These are phyloP conservation scores for Arenaria interpres DNA, from an alignment of 2,113 vertebrate species.

Conservation along the genomic window DNA sequence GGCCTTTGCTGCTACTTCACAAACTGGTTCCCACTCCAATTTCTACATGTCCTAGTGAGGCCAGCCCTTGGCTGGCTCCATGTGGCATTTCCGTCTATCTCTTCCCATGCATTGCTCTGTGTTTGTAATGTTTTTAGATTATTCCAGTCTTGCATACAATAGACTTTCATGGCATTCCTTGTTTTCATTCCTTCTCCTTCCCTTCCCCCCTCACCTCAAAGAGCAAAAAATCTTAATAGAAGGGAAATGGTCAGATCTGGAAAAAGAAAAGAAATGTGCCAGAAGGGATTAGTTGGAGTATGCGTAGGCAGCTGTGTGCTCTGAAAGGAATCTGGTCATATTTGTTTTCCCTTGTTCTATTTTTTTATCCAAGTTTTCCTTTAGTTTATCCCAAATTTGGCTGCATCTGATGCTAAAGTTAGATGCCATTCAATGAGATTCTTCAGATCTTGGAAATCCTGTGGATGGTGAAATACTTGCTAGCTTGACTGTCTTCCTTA, in stretches of 20 bases:
- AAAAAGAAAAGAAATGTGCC: background rate
- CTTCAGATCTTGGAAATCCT: background rate
- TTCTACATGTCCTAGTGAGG: background rate
- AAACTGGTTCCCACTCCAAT: background rate
- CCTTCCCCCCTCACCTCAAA: background rate
- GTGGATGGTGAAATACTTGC: background rate
- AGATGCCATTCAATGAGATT: background rate
- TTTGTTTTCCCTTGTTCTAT: constrained; percentile 9
- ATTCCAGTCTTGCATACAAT: background rate
- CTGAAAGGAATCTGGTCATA: background rate
- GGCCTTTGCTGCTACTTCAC: background rate
- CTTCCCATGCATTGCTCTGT: background rate
- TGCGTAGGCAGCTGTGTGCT: background rate
- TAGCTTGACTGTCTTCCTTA: background rate
- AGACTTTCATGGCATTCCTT: background rate
- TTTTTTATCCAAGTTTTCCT: background rate
- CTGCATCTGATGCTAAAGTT: background rate
- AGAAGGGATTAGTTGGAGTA: constrained; percentile 2
- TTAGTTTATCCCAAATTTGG: background rate
- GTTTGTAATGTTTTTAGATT: background rate
- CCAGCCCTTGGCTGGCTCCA: background rate
- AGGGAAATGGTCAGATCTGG: background rate
- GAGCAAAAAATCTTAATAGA: background rate
- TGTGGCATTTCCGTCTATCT: background rate
- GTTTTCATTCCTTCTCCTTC: background rate